A percentile compares a stretch with the other conserved stretches of the same genome.
These are phyloP conservation scores for Cyanoderma ruficeps DNA, from an alignment of 2,113 vertebrate species.

Conservation along the genomic window DNA sequence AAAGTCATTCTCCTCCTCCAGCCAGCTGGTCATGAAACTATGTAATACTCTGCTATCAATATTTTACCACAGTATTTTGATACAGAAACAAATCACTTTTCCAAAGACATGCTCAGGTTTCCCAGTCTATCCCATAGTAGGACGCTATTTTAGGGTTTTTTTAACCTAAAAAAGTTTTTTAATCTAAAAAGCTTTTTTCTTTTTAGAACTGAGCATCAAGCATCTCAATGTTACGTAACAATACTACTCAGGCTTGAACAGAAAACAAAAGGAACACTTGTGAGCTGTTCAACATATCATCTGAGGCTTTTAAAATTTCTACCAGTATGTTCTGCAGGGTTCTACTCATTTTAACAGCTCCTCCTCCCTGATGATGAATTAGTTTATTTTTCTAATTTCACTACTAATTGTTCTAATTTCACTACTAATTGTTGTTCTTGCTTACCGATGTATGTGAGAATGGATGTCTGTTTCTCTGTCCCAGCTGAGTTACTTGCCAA, in stretches of 20 bases:
- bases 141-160: background rate
- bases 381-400: background rate
- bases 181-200: background rate
- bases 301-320: background rate
- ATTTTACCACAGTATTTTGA: background rate
- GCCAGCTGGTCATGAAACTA: background rate
- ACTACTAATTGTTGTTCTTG: background rate
- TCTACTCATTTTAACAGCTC: background rate
- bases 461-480: constrained; percentile 81
- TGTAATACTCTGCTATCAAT: background rate
- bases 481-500: constrained; percentile 91
- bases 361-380: background rate
- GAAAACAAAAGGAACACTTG: background rate
- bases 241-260: background rate
- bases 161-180: background rate
- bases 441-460: constrained; percentile 85
- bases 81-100: background rate
- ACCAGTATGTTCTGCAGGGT: background rate
- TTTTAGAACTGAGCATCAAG: background rate
- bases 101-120: background rate
- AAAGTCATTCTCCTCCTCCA: background rate
- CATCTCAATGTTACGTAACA: background rate
- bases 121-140: background rate
- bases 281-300: background rate
- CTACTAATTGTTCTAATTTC: background rate